phyloP scores from a whole-genome alignment of 2,797 vertebrate species.

The Xenentodon cancila region DNA sequence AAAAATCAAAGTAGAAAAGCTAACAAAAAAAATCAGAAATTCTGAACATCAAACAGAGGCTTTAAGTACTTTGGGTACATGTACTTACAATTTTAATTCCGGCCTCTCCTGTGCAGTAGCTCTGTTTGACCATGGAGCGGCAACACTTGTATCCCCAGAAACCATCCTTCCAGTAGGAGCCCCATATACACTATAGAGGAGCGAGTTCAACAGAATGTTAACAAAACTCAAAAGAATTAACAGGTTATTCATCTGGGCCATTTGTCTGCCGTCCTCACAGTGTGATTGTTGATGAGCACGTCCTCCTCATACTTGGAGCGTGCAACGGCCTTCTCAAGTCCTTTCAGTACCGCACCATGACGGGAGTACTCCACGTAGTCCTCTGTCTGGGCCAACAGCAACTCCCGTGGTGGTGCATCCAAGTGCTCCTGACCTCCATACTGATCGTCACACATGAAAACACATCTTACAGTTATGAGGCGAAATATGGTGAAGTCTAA shows the following conservation, averaged over 20 bases:
- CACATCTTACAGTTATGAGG: background rate
- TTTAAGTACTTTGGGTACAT: background rate
- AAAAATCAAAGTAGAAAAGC: background rate
- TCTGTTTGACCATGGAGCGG: conserved; percentile 95
- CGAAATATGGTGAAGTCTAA: background rate
- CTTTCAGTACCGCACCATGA: conserved; percentile 96
- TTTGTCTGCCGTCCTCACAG: conserved; percentile 70
- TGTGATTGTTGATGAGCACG: conserved; percentile 93
- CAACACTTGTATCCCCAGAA: conserved; percentile 97
- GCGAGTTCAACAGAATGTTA: background rate
- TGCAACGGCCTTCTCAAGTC: conserved; percentile 93
- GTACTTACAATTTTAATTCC: conserved; percentile 89
- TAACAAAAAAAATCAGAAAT: background rate
- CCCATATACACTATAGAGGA: conserved; percentile 91
- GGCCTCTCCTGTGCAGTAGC: conserved; percentile 95
- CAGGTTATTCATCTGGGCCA: background rate
- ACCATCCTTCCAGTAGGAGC: conserved; percentile 96
- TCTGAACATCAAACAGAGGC: background rate
- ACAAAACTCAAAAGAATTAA: background rate
- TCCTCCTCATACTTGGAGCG: conserved; percentile 98
- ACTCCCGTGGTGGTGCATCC: conserved; percentile 90
- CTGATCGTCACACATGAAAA: conserved; percentile 68
- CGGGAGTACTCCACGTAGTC: conserved; percentile 98
- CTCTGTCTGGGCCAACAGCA: conserved; percentile 95
- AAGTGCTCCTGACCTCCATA: conserved; percentile 96